Percentiles rank a stretch among this genome's conserved stretches.
Evolutionary conservation across 1,140 invertebrate species (phyloP).

Genomic region (Artemia franciscana): DNA sequence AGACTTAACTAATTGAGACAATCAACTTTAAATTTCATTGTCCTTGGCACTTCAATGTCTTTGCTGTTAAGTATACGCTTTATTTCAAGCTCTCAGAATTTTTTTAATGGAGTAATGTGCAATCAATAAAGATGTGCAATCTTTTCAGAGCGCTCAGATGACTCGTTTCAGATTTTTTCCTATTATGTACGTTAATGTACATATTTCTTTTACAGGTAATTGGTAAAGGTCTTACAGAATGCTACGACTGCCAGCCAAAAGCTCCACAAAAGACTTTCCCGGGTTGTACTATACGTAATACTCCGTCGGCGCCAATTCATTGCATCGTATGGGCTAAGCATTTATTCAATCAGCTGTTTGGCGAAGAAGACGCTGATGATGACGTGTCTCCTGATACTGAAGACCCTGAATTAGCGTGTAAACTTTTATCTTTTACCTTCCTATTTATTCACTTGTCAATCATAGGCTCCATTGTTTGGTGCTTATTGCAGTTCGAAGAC

Average conservation of each 20-base stretch:
- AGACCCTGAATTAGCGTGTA: conserved; percentile 57
- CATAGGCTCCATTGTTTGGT: conserved; percentile 7
- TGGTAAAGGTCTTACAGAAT: conserved; percentile 69
- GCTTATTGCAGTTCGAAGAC: neutral
- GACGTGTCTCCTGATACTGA: conserved; percentile 92
- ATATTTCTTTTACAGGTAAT: no score
- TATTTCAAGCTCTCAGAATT: no score
- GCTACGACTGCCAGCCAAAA: conserved; percentile 90
- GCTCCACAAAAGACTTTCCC: conserved; percentile 77
- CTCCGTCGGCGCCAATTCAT: conserved; percentile 96
- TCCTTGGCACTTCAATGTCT: no score
- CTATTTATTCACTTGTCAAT: neutral
- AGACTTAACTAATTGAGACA: no score
- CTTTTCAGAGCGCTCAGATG: no score
- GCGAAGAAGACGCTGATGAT: conserved; percentile 81
- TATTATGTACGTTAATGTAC: no score
- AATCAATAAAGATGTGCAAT: no score
- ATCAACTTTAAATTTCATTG: no score
- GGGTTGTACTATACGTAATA: conserved; percentile 95
- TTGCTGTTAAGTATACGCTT: no score
- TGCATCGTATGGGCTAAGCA: conserved; percentile 99
- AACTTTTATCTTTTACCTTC: conserved; percentile 10
- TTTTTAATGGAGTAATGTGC: no score
- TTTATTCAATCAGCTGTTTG: conserved; percentile 96
- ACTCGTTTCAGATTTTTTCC: no score